Base-by-base conservation (phyloP, 2,888 invertebrate genomes). In the Agonopterix arenella region DNA sequence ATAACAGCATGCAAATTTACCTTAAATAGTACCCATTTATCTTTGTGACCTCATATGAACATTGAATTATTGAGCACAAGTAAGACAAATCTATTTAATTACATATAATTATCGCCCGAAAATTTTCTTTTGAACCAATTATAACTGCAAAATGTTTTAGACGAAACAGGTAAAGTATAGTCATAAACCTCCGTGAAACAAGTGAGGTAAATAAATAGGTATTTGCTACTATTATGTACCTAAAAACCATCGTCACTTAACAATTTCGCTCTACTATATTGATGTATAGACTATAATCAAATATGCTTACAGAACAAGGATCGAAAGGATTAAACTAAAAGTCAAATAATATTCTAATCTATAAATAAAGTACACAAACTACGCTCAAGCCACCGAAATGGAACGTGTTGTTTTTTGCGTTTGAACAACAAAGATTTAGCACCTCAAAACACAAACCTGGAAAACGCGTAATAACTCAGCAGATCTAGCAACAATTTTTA, bases 381-480 rank as follows among this genome's bases (percentile, higher is more conserved):
- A 40, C 9, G 40, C 40, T 40, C 10, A 40, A 40, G 40, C 40
- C 40, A 66, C 64, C 56, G 59, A 69, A 64, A 65, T 58, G 59
- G 62, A 73, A 68, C 69, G 68, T 70, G 59, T 66, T 73, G 62
- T 73, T 75, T 79, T 80, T 71, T 75, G 73, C 77, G 73, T 76
- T 74, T 68, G 64, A 76, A 76, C 80, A 86, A 86, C 84, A 88
- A 86, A 86, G 86, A 81, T 83, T 70, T 59, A 69, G 62, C 68
- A 83, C 84, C 82, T 80, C 79, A 80, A 76, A 66, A 68, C 64
- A 69, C 67, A 66, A 72, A 74, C 69, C 69, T 62, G 62, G 58
- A 58, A 66, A 68, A 73, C 66, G 62, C 13, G 65, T 62, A 68
- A 63, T 55, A 59, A 66, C 57, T 58, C 58, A 59, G 58, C 61